These are phyloP conservation scores for Corythornis cristatus DNA, from an alignment of 2,113 vertebrate genomes.

Conservation along the genomic window DNA sequence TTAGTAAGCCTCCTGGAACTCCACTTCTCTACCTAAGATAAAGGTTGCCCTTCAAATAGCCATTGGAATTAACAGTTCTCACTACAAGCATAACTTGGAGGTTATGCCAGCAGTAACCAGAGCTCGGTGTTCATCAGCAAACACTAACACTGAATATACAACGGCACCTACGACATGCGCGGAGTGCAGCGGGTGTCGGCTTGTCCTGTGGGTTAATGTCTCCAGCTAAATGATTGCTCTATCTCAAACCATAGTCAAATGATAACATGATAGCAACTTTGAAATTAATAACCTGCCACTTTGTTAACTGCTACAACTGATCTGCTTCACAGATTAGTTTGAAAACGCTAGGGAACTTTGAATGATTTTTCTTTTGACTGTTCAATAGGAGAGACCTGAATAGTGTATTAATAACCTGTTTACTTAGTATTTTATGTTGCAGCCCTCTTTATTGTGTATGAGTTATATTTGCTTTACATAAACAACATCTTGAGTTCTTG, in stretches of 20 bases:
- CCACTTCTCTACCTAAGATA: background rate
- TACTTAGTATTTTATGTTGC: background rate
- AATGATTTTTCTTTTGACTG: background rate
- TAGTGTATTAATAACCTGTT: background rate
- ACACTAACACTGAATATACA: constrained; percentile 11
- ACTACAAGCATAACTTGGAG: background rate
- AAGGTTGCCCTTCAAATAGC: background rate
- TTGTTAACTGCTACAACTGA: background rate
- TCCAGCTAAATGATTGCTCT: background rate
- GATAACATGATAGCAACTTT: background rate
- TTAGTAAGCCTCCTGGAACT: background rate
- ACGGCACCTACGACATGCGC: background rate
- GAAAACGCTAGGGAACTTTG: background rate
- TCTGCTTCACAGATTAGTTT: background rate
- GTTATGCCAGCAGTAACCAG: constrained; percentile 41
- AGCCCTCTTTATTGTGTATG: background rate
- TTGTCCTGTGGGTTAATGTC: background rate
- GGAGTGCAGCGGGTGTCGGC: background rate
- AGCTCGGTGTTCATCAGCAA: constrained; percentile 24
- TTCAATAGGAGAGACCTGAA: background rate
- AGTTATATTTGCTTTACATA: background rate
- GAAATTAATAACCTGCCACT: background rate
- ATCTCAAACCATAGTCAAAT: background rate
- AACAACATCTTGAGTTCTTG: background rate
- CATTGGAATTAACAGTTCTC: background rate